These are phyloP conservation scores for Chitala chitala DNA, from an alignment of 2,113 vertebrate genomes.

Conservation along the genomic window DNA sequence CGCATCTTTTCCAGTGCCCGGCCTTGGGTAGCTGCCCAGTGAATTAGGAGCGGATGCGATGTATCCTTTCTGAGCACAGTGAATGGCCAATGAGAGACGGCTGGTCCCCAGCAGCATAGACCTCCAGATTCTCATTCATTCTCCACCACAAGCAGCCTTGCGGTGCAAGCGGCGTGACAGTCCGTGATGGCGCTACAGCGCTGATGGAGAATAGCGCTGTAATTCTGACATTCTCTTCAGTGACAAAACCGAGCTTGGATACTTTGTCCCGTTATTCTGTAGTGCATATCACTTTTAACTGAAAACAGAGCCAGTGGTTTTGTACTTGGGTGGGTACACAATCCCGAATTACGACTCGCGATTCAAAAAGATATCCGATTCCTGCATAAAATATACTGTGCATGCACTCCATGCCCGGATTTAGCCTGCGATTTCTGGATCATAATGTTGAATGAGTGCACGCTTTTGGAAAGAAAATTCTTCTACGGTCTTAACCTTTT, in stretches of 20 bases:
- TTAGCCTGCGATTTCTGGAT: conserved; percentile 43
- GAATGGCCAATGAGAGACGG: conserved; percentile 62
- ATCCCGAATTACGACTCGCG: conserved; percentile 18
- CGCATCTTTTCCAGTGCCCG: conserved; percentile 43
- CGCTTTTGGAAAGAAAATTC: conserved; percentile 15
- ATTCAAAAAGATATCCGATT: conserved; percentile 39
- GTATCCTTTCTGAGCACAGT: conserved; percentile 63
- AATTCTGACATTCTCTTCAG: neutral
- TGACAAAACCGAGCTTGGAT: neutral
- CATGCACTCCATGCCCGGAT: conserved; percentile 48
- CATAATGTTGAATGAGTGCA: conserved; percentile 34
- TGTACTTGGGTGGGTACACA: conserved; percentile 32
- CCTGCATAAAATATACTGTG: conserved; percentile 33
- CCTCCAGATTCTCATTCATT: conserved; percentile 63
- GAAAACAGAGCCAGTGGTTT: too few relatives aligned
- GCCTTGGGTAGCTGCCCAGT: conserved; percentile 61
- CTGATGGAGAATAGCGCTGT: conserved; percentile 8
- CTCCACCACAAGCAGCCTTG: conserved; percentile 50
- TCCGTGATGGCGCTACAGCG: conserved; percentile 27
- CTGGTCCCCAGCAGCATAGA: conserved; percentile 57
- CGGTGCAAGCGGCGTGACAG: conserved; percentile 37
- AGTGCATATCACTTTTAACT: neutral
- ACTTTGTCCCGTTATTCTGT: conserved; percentile 6
- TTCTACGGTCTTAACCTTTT: neutral
- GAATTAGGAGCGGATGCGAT: conserved; percentile 67